Evolutionary conservation across 2,888 invertebrate genomes (phyloP), one percentile per base, ranked within the genome.

Genomic region (Biston betularia): DNA sequence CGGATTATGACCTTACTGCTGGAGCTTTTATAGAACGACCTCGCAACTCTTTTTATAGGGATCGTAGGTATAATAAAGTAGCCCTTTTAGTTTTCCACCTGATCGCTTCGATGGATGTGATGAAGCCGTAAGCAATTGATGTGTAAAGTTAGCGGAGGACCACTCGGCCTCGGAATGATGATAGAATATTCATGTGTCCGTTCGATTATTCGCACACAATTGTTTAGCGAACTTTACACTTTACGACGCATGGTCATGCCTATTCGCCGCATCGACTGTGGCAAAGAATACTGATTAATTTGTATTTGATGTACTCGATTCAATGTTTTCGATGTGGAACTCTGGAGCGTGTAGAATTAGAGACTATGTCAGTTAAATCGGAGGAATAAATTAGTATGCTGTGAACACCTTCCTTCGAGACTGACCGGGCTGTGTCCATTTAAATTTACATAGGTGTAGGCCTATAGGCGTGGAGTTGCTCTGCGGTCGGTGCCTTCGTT

Each of bases 311-410:
- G 70, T 74, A 76, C 71, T 69, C 71, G 58, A 63, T 67, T 72
- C 70, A 69, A 68, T 73, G 72, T 63, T 66, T 69, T 71, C 63
- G 52, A 38, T 68, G 50, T 65, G 71, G 66, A 65, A 55, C 35
- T 50, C 42, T 63, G 45, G 54, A 24, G 7, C 12, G 3, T n/a
- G 34, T 33, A 48, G 55, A 78, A 79, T 83, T n/a, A n/a, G 11
- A 48, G 55, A 78, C 80, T 83, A 74, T 77, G 82, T 77, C 75
- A 87, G 80, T 76, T 86, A 79, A 73, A 74, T 78, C 69, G 76
- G 65, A 79, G 83, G 82, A 80, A 83, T 84, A 77, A 84, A 90
- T 92, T 90, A 85, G 89, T 89, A 92, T 92, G 86, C 91, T 81
- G 79, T 79, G 76, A 71, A 77, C 67, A 79, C 82, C 85, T 89